phyloP scores from a whole-genome alignment of 2,888 invertebrate genomes.

The Meta bourneti region DNA sequence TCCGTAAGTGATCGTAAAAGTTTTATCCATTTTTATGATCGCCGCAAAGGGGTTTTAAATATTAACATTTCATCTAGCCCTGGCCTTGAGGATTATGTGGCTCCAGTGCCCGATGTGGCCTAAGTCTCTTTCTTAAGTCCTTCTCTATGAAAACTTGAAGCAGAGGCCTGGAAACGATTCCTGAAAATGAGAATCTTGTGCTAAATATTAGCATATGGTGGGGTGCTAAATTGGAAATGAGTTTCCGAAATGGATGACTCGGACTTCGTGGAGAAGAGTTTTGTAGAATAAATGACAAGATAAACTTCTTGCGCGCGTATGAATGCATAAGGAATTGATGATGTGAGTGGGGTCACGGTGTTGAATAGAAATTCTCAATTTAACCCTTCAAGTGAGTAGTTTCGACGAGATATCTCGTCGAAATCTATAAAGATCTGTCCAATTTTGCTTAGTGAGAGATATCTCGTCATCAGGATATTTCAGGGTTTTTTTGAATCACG shows the following conservation, averaged over 20 bases:
- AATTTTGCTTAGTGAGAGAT: no score
- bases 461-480: no score
- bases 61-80: neutral
- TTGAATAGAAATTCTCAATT: no score
- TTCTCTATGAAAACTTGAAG: neutral
- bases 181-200: neutral
- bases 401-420: no score
- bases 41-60: neutral
- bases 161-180: neutral
- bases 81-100: neutral
- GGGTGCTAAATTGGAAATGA: neutral
- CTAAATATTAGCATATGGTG: neutral
- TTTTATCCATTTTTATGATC: neutral
- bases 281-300: no score
- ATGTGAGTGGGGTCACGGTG: no score
- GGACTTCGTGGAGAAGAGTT: no score
- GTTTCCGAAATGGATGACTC: neutral
- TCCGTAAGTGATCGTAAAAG: constrained; percentile 57
- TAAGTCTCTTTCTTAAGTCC: neutral
- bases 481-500: no score
- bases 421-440: no score
- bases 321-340: no score
- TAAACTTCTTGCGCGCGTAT: no score
- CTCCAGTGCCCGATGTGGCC: neutral
- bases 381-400: no score